Evolutionary conservation across 2,888 invertebrate species (phyloP).

Genomic region (Ormyrus rosae): DNA sequence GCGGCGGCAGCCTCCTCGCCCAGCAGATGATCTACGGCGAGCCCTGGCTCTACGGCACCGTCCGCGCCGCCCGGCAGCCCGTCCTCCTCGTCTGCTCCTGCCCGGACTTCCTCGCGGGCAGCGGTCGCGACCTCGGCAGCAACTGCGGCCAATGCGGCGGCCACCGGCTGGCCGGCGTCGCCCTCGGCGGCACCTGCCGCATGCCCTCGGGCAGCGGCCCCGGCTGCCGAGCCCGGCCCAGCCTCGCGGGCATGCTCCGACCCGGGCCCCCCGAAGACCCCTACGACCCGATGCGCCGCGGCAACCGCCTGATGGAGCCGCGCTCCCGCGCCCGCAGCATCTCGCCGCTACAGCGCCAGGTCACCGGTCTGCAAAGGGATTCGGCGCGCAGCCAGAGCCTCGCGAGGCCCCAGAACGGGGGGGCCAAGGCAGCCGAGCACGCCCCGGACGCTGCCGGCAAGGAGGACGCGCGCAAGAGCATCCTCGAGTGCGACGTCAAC

Average conservation of each 20-base stretch:
- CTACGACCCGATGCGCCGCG: slow-evolving; percentile 88
- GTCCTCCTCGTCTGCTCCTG: slow-evolving; percentile 89
- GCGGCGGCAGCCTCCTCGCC: slow-evolving; percentile 84
- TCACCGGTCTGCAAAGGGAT: slow-evolving; percentile 63
- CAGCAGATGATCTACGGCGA: slow-evolving; percentile 84
- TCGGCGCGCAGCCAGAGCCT: slow-evolving; percentile 76
- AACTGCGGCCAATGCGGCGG: slow-evolving; percentile 91
- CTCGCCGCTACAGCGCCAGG: slow-evolving; percentile 70
- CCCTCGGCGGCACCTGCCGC: slow-evolving; percentile 82
- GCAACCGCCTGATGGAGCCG: slow-evolving; percentile 83
- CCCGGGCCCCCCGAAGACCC: slow-evolving; percentile 78
- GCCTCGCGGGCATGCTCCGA: slow-evolving; percentile 71
- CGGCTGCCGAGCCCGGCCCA: slow-evolving; percentile 69
- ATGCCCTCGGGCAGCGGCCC: slow-evolving; percentile 58
- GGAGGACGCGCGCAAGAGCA: slow-evolving; percentile 78
- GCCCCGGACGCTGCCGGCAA: slow-evolving; percentile 14
- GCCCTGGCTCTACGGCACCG: slow-evolving; percentile 89
- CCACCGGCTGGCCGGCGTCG: slow-evolving; percentile 84
- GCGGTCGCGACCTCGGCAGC: slow-evolving; percentile 86
- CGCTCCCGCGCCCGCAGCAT: slow-evolving; percentile 75
- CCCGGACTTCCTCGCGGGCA: slow-evolving; percentile 87
- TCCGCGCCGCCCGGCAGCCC: slow-evolving; percentile 78
- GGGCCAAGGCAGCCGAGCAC: slow-evolving; percentile 35
- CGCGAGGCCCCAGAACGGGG: slow-evolving; percentile 36
- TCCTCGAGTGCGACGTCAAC: slow-evolving; percentile 89